phyloP scores from a whole-genome alignment of 1,140 invertebrate species.

The Heterodera schachtii region DNA sequence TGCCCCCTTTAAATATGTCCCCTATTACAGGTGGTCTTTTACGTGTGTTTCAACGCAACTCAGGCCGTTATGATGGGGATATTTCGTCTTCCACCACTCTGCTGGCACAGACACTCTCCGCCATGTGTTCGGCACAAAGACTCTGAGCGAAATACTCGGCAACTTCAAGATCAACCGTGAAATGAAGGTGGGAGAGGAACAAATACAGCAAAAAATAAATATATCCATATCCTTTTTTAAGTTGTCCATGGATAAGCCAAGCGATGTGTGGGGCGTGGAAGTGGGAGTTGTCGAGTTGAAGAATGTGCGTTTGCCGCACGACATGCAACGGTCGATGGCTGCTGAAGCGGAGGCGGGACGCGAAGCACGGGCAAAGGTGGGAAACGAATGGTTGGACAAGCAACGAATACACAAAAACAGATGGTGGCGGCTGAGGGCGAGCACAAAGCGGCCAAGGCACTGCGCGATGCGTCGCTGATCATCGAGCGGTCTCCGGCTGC shows the following conservation, averaged over 20 bases:
- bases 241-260: constrained; percentile 72
- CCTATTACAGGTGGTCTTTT: constrained; percentile 71
- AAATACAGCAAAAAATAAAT: too few species aligned
- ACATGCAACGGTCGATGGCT: constrained; percentile 68
- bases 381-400: too few species aligned
- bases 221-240: constrained; percentile 44
- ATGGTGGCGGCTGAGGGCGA: constrained; percentile 67
- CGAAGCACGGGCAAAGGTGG: constrained; percentile 57
- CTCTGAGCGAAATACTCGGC: constrained; percentile 83
- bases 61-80: constrained; percentile 77
- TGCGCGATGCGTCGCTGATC: constrained; percentile 66
- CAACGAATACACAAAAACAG: too few species aligned
- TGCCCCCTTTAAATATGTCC: too few species aligned
- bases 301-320: constrained; percentile 68
- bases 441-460: constrained; percentile 63
- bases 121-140: constrained; percentile 80
- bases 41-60: constrained; percentile 80
- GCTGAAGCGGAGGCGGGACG: constrained; percentile 67
- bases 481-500: constrained; percentile 78
- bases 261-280: constrained; percentile 73
- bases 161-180: constrained; percentile 84
- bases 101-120: constrained; percentile 80
- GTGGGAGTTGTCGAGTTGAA: constrained; percentile 90
- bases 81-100: constrained; percentile 81
- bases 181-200: constrained; percentile 71